These are phyloP conservation scores for Anolis carolinensis DNA, from an alignment of 2,113 vertebrate species.

Conservation along the genomic window DNA sequence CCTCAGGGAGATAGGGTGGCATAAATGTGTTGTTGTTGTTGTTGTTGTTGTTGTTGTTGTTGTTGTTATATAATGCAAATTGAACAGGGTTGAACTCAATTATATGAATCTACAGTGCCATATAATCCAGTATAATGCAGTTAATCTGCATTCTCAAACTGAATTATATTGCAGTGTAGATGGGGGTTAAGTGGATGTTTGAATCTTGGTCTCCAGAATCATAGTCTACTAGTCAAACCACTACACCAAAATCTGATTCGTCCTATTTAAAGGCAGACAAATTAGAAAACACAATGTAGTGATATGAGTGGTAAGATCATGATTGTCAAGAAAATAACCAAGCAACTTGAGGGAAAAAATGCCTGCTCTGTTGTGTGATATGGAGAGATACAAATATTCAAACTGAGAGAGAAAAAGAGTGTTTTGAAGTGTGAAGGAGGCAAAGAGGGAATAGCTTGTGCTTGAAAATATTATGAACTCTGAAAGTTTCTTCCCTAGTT, in stretches of 20 bases:
- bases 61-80: no score
- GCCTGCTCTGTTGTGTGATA: not conserved
- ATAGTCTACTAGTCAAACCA: not conserved
- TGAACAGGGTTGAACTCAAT: no score
- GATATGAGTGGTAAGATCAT: not conserved
- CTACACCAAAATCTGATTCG: not conserved
- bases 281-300: not conserved
- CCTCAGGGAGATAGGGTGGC: no score
- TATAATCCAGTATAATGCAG: no score
- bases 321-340: not conserved
- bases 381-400: not conserved
- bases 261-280: not conserved
- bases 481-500: constrained; percentile 22
- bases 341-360: not conserved
- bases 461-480: constrained; percentile 7
- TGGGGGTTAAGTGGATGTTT: no score
- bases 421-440: not conserved
- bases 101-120: no score
- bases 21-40: no score
- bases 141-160: no score
- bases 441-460: not conserved
- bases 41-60: no score
- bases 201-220: not conserved
- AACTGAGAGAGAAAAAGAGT: not conserved
- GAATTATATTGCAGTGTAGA: no score